These are phyloP conservation scores for Palloptera scutellata DNA, from an alignment of 2,888 invertebrate species.

Conservation along the genomic window DNA sequence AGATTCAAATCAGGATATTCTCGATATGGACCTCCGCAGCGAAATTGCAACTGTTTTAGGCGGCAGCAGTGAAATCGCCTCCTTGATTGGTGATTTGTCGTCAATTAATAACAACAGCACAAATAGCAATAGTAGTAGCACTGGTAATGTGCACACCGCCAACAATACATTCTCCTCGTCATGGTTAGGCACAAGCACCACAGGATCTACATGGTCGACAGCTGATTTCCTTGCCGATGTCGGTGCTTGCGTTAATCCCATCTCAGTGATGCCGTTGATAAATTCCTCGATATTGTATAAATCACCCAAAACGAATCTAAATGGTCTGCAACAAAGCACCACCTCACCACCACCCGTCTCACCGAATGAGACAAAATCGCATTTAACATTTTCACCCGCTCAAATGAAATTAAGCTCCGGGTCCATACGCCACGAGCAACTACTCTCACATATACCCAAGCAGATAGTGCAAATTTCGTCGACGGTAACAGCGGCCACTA, in stretches of 20 bases:
- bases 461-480: slow-evolving; percentile 53
- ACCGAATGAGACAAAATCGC: slow-evolving; percentile 71
- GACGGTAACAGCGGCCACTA: slow-evolving; percentile 45
- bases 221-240: slow-evolving; percentile 78
- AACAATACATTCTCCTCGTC: slow-evolving; percentile 43
- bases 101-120: slow-evolving; percentile 49
- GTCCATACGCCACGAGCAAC: slow-evolving; percentile 54
- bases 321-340: slow-evolving; percentile 39
- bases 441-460: slow-evolving; percentile 53
- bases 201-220: slow-evolving; percentile 56
- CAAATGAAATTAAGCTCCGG: slow-evolving; percentile 69
- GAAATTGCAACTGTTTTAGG: slow-evolving; percentile 84
- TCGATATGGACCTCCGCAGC: slow-evolving; percentile 87
- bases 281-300: slow-evolving; percentile 64
- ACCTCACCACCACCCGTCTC: slow-evolving; percentile 68
- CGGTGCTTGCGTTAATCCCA: slow-evolving; percentile 79
- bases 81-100: slow-evolving; percentile 59
- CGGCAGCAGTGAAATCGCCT: slow-evolving; percentile 73
- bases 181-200: slow-evolving; percentile 50
- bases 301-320: slow-evolving; percentile 56
- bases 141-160: slow-evolving; percentile 32
- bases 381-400: slow-evolving; percentile 76
- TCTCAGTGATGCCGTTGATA: slow-evolving; percentile 85
- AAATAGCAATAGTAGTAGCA: slow-evolving; percentile 38
- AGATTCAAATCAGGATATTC: slow-evolving; percentile 86